phyloP scores from a whole-genome alignment of 92 coral and sea anemone genomes.

The Zoanthus sansibaricus region DNA sequence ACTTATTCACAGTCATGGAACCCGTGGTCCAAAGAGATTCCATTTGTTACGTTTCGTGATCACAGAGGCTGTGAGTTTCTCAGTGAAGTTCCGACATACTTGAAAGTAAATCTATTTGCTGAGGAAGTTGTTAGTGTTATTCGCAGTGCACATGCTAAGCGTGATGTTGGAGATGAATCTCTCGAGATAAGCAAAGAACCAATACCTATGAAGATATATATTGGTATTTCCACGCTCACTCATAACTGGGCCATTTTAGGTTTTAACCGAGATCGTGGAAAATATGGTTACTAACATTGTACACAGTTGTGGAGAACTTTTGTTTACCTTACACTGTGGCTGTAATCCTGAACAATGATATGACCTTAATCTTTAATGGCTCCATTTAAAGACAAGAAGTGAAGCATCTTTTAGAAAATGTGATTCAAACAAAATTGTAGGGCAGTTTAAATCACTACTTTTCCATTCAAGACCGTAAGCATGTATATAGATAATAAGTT shows the following conservation, averaged over 20 bases:
- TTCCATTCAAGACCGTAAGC: too few species aligned
- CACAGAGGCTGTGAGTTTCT: slow-evolving; percentile 74
- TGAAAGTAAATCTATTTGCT: slow-evolving; percentile 76
- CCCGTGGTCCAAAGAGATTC: slow-evolving; percentile 94
- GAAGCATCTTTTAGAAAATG: too few species aligned
- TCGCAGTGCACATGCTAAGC: slow-evolving; percentile 71
- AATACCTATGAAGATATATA: slow-evolving; percentile 81
- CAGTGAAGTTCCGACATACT: slow-evolving; percentile 66
- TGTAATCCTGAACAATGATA: not conserved
- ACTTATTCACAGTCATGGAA: slow-evolving; percentile 91
- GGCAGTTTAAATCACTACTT: too few species aligned
- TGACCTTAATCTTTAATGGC: not conserved
- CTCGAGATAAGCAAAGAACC: slow-evolving; percentile 88
- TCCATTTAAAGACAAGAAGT: too few species aligned
- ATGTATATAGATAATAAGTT: too few species aligned
- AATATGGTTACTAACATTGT: slow-evolving; percentile 71
- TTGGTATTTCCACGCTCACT: slow-evolving; percentile 86
- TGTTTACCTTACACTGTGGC: not conserved
- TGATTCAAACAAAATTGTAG: too few species aligned
- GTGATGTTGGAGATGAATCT: slow-evolving; percentile 80
- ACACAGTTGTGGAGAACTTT: not conserved
- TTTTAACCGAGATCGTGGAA: slow-evolving; percentile 91
- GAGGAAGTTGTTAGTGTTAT: slow-evolving; percentile 70
- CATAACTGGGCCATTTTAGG: slow-evolving; percentile 93
- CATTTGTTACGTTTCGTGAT: slow-evolving; percentile 84